Conservation (phyloP, 2,797 vertebrate genomes). For the Selene dorsalis region DNA sequence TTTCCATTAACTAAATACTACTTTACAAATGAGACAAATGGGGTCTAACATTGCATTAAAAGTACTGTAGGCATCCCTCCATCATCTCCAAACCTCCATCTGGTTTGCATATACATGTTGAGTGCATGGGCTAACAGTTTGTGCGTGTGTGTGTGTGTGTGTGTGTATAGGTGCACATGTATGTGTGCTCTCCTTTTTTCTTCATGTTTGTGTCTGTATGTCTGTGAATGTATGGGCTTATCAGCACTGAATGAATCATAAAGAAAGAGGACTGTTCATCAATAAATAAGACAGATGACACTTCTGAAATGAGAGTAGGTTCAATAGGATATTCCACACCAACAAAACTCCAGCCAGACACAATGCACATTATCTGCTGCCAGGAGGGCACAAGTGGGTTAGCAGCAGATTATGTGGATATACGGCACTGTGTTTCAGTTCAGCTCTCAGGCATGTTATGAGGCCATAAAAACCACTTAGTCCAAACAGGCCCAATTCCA, state of each 20-base stretch:
- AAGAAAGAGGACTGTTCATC: conserved; percentile 17
- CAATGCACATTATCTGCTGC: conserved; percentile 16
- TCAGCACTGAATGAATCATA: conserved; percentile 9
- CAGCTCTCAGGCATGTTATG: conserved; percentile 22
- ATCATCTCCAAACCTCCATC: too few species aligned
- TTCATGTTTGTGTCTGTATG: conserved; percentile 3
- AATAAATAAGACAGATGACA: conserved; percentile 36
- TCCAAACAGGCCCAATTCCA: conserved; percentile 17
- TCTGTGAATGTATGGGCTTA: background rate
- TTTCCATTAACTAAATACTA: conserved; percentile 45
- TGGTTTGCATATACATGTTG: background rate
- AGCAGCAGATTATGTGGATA: conserved; percentile 39
- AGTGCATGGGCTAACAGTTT: background rate
- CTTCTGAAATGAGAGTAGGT: conserved; percentile 14
- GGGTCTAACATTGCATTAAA: background rate
- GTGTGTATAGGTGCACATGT: background rate
- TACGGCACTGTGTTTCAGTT: background rate
- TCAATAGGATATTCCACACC: conserved; percentile 36
- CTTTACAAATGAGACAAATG: conserved; percentile 3
- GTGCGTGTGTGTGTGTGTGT: background rate
- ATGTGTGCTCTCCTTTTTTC: background rate
- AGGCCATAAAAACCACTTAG: conserved; percentile 35
- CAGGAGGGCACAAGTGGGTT: conserved; percentile 13
- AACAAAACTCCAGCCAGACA: conserved; percentile 19
- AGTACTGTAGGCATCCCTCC: conserved; percentile 15